Evolutionary conservation across 2,888 invertebrate species (phyloP).

Genomic region (Erynnis tages): DNA sequence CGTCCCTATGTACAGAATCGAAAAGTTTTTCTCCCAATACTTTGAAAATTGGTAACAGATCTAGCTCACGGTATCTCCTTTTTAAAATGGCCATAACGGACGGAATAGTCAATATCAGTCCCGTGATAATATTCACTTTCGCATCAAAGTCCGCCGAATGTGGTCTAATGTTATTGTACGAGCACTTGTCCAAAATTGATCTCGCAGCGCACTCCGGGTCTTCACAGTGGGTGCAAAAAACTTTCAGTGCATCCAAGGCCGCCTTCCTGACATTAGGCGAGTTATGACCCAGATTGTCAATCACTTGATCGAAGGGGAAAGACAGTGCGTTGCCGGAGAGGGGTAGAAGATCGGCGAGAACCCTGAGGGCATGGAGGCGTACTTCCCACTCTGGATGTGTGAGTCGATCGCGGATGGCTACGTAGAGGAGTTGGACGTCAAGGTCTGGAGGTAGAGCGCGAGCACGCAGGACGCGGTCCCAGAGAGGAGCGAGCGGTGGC

Average conservation of each 20-base stretch:
- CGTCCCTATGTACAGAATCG: conserved; percentile 82
- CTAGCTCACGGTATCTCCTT: conserved; percentile 67
- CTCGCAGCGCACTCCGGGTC: conserved; percentile 85
- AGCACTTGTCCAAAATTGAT: conserved; percentile 84
- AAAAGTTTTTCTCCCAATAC: conserved; percentile 80
- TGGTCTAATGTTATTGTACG: conserved; percentile 80
- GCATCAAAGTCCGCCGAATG: conserved; percentile 75
- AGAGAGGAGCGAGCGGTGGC: conserved; percentile 86
- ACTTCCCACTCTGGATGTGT: conserved; percentile 92
- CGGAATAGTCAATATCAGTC: conserved; percentile 84
- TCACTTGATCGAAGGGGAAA: conserved; percentile 86
- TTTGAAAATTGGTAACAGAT: conserved; percentile 76
- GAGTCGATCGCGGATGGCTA: conserved; percentile 87
- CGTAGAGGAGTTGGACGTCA: conserved; percentile 84
- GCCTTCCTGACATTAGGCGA: conserved; percentile 91
- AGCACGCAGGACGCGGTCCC: conserved; percentile 90
- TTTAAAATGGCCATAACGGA: conserved; percentile 82
- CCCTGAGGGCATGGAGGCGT: conserved; percentile 89
- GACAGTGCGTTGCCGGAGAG: conserved; percentile 86
- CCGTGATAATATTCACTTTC: conserved; percentile 82
- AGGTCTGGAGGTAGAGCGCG: conserved; percentile 86
- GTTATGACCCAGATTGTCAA: conserved; percentile 89
- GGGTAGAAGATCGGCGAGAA: conserved; percentile 89
- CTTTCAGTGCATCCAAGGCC: conserved; percentile 87
- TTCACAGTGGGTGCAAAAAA: conserved; percentile 86